Evolutionary conservation across 2,113 vertebrate species (phyloP).

Genomic region (Cochlearius cochlearius): DNA sequence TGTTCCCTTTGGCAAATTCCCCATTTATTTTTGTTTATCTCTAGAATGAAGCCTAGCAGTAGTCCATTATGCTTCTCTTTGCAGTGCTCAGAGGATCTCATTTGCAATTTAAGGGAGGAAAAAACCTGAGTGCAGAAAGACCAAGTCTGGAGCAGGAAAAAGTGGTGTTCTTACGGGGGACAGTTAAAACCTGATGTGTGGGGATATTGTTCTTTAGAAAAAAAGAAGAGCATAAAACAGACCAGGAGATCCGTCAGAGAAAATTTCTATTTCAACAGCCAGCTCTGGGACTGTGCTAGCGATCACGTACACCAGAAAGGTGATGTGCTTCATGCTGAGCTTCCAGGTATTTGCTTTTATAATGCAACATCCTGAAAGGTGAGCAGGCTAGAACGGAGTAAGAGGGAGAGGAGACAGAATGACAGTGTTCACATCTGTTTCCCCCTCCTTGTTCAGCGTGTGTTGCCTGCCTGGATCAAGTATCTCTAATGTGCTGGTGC

Average conservation of each 20-base stretch:
- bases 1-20: not conserved
- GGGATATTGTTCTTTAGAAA: not conserved
- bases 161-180: not conserved
- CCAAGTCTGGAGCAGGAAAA: not conserved
- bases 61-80: not conserved
- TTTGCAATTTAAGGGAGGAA: not conserved
- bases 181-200: not conserved
- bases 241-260: not conserved
- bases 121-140: not conserved
- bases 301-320: not conserved
- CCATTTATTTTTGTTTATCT: not conserved
- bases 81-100: not conserved
- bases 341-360: constrained; percentile 46
- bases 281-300: not conserved
- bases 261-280: not conserved
- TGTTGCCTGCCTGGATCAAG: not conserved
- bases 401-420: not conserved
- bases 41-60: not conserved
- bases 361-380: constrained; percentile 46
- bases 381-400: not conserved
- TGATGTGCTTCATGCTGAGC: not conserved
- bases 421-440: not conserved
- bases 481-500: not conserved
- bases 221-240: not conserved
- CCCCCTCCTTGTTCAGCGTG: accelerated